These are phyloP conservation scores for Onychostruthus taczanowskii DNA, from an alignment of 2,113 vertebrate genomes.

Conservation along the genomic window DNA sequence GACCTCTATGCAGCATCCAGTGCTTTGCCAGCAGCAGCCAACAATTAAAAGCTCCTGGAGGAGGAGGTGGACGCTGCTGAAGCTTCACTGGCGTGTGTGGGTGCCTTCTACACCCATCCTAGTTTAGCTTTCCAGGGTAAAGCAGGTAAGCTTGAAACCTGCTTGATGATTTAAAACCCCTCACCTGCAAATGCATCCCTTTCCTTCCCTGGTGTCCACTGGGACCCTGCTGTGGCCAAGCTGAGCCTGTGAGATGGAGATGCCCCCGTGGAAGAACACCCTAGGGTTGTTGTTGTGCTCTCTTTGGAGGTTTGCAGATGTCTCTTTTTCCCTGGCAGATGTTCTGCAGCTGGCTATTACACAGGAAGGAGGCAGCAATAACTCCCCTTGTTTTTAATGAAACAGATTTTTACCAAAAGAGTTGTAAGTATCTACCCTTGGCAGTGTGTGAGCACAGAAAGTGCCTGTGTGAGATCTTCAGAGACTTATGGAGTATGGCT, in stretches of 20 bases:
- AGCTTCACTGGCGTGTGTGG: not conserved
- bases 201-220: not conserved
- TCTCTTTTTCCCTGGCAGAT: not conserved
- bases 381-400: not conserved
- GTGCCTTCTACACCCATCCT: not conserved
- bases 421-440: not conserved
- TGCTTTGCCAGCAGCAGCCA: not conserved
- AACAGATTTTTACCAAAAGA: not conserved
- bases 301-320: not conserved
- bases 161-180: not conserved
- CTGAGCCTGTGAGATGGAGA: not conserved
- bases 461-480: not conserved
- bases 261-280: accelerated
- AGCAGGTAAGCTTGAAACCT: not conserved
- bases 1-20: not conserved
- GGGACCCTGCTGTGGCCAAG: not conserved
- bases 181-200: not conserved
- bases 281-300: not conserved
- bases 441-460: not conserved
- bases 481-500: not conserved
- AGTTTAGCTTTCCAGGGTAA: not conserved
- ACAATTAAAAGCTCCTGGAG: not conserved
- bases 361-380: not conserved
- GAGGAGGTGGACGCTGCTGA: not conserved
- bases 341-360: not conserved